Evolutionary conservation across 2,113 vertebrate genomes (phyloP), one percentile per base, ranked within the genome.

Genomic region (Trogon surrucura): DNA sequence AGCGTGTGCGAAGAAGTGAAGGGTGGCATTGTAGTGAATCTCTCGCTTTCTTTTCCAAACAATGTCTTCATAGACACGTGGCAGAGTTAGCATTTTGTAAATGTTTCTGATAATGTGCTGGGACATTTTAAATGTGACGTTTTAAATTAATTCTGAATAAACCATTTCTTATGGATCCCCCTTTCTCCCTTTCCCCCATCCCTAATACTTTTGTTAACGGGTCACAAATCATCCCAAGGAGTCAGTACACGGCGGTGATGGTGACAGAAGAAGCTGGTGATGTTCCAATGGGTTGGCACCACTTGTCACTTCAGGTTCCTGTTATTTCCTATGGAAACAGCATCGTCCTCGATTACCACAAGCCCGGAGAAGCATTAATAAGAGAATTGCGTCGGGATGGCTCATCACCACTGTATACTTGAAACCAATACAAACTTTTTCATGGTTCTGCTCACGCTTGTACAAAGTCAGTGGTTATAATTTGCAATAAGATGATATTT

Each of bases 291-390:
- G 78, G 73, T 94, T 94, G 91, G 91, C 93, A 94, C 85, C 82
- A 82, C 86, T 96, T 94, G 87, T 93, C 92, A 56, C 95, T 96
- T 95, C 93, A 93, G 95, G 95, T 93, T 96, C 96, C 96, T 97
- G 95, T 97, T 97, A 97, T 98, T 98, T 98, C 98, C 98, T 98
- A 97, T 98, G 98, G 98, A 98, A 98, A 98, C 96, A 70, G 89
- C 9, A 47, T 89, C 96, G 47, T 91, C 97, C 94, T 97, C 36
- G 13, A 45, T 64, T 62, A 61, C 92, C 8, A 1, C 94, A 54
- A 72, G 85, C 93, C 93, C 89, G 83, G 85, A 91, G 90, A 87
- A 94, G 89, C 81, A 4, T 34, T 53, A 75, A 61, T 80, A 20
- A 45, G 85, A 93, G 91, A 88, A 66, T 88, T 73, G 45, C 81